A percentile compares a stretch with the other conserved stretches of the same genome.
phyloP scores from a whole-genome alignment of 2,113 vertebrate species.

The Callipepla californica region DNA sequence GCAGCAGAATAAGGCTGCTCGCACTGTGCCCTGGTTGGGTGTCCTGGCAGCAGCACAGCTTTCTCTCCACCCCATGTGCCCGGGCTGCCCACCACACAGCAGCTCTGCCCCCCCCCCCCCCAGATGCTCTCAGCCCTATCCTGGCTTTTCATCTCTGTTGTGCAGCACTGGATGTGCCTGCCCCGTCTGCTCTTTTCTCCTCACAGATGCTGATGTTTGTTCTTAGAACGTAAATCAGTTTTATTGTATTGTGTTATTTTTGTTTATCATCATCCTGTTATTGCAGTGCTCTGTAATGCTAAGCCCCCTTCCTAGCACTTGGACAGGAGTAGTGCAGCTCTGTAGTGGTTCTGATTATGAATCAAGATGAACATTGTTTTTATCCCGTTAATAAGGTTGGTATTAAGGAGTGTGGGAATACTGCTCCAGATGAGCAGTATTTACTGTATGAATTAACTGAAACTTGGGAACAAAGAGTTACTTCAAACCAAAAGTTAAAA shows the following conservation, averaged over 20 bases:
- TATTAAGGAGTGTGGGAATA: not conserved
- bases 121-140: not conserved
- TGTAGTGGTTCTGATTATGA: accelerated
- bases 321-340: not conserved
- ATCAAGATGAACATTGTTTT: not conserved
- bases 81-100: not conserved
- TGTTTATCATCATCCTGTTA: not conserved
- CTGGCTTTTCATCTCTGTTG: accelerated
- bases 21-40: not conserved
- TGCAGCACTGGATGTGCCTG: not conserved
- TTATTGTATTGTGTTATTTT: accelerated
- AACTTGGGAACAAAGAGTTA: not conserved
- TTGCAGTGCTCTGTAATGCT: not conserved
- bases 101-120: not conserved
- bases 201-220: not conserved
- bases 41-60: not conserved
- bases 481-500: not conserved
- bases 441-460: not conserved
- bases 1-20: not conserved
- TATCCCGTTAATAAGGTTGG: not conserved
- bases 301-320: not conserved
- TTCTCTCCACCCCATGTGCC: not conserved
- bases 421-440: not conserved
- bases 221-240: not conserved
- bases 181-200: not conserved